Base-by-base conservation (phyloP, 2,113 vertebrate species). In the Sigmodon hispidus region DNA sequence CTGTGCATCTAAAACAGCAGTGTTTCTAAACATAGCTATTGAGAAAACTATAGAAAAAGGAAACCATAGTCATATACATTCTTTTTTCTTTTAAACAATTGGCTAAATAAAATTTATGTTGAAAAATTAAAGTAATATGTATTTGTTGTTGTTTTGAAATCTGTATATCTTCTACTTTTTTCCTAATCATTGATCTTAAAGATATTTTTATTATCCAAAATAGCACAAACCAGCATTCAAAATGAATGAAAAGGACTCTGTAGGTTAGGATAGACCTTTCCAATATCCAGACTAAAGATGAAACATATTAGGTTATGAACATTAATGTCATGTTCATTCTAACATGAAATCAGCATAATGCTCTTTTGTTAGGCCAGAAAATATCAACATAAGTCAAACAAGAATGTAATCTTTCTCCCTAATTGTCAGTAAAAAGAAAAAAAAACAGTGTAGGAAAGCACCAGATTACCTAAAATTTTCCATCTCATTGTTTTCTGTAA, bases 401-500 rank as follows among this genome's bases (percentile, higher is more conserved):
- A 95, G 96, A 98, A 96, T 96, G 96, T 97, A 97, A 81, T 97
- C 77, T 96, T 98, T 40, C 26, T 89, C 89, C 91, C 89, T 89
- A 96, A 97, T 96, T 98, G 96, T 97, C 97, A 98, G 96, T 96
- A 96, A 97, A 96, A 95, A 97, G 96, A 95, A 98, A 97, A 94
- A 90, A 84, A 48, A 97, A 98, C 96, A 98, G 97, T 97, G 96
- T 93, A 97, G 93, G 97, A 98, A 97, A 97, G 96, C 94, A 98
- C 93, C 98, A 97, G 96, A 98, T 98, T 97, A 98, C 94, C 97
- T 97, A 95, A 97, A 98, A 98, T 98, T 98, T 98, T 97, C 98
- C 96, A 96, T 98, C 96, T 97, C 98, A 98, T 98, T 99, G 98
- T 99, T 98, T 98, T 98, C 96, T 94, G 94, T 98, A 98, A 98